Percentiles rank a stretch among this genome's conserved stretches.
Conservation (phyloP, 2,888 invertebrate genomes). For the Steinernema carpocapsae region DNA sequence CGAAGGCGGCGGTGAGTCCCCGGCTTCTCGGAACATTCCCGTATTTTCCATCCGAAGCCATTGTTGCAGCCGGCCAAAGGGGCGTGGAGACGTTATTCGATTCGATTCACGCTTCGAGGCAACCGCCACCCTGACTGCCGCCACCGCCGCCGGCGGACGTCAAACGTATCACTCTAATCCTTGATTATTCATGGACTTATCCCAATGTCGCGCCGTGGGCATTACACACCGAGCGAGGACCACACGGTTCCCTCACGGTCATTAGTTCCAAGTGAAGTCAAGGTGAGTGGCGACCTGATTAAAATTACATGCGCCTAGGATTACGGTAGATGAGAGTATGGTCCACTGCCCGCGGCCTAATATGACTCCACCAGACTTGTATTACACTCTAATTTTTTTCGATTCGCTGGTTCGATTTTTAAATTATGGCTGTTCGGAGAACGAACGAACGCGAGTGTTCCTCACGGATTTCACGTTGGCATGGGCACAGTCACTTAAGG, state of each 20-base stretch:
- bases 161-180: constrained; percentile 26
- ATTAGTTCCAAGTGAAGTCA: not conserved
- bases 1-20: constrained; percentile 16
- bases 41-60: no score
- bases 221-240: not conserved
- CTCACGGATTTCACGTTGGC: constrained; percentile 1
- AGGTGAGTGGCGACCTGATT: constrained; percentile 18
- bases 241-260: not conserved
- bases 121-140: not conserved
- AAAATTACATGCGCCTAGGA: not conserved
- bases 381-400: not conserved
- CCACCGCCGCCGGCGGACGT: constrained; percentile 6
- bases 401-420: not conserved
- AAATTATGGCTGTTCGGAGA: not conserved
- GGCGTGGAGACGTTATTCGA: not conserved
- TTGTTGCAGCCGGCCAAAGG: no score
- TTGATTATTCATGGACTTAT: constrained; percentile 32
- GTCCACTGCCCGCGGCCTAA: no score
- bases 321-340: no score
- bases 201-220: not conserved
- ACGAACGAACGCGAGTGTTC: not conserved
- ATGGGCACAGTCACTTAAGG: constrained; percentile 19
- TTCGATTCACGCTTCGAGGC: constrained; percentile 3
- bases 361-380: no score
- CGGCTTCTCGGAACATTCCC: no score